Percentiles rank a stretch among this genome's conserved stretches.
phyloP scores from a whole-genome alignment of 2,113 vertebrate species.

The Microtus oregoni region DNA sequence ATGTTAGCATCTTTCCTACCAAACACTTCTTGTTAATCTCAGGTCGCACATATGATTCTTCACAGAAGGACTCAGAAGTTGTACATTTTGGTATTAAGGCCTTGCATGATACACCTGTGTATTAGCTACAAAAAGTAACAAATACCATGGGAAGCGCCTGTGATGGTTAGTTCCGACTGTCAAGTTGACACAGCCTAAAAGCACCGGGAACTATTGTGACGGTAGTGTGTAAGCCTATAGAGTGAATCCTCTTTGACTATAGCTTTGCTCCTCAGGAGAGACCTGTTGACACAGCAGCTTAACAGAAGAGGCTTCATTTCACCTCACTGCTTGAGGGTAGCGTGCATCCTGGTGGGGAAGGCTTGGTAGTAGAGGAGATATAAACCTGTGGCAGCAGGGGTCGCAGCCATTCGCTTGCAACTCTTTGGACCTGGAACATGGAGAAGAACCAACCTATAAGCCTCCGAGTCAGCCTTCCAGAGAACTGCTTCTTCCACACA shows the following conservation, averaged over 20 bases:
- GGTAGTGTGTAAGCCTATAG: not conserved
- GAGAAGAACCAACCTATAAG: not conserved
- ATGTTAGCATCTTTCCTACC: not conserved
- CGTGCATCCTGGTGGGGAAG: not conserved
- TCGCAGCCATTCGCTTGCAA: not conserved
- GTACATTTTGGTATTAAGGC: not conserved
- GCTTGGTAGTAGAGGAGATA: not conserved
- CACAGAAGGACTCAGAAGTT: not conserved
- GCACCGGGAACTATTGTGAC: not conserved
- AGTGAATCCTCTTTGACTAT: not conserved
- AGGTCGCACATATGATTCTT: not conserved
- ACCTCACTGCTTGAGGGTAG: not conserved
- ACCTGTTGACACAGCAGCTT: no score
- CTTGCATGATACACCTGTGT: not conserved
- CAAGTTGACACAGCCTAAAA: not conserved
- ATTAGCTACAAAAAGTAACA: not conserved
- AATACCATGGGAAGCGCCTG: not conserved
- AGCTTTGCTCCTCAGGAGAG: not conserved
- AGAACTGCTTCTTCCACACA: not conserved
- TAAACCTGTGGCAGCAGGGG: not conserved
- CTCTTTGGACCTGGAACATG: not conserved
- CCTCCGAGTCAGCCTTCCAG: not conserved
- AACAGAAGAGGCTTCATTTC: not conserved
- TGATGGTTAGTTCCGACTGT: not conserved
- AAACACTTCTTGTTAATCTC: not conserved